Percentiles rank a stretch among this genome's conserved stretches.
phyloP scores from a whole-genome alignment of 2,888 invertebrate genomes.

The Caenorhabditis sp. region DNA sequence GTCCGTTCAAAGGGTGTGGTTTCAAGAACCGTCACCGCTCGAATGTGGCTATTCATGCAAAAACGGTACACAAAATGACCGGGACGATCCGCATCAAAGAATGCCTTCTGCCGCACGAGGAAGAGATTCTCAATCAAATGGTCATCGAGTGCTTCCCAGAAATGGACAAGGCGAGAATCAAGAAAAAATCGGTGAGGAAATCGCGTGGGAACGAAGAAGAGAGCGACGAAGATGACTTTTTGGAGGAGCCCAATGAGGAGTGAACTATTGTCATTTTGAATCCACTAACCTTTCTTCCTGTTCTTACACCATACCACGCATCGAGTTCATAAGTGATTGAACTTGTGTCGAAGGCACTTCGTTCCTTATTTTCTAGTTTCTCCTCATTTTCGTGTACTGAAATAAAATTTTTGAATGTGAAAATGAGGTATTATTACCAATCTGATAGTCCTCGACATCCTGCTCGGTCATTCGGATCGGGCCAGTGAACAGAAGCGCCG shows the following conservation, averaged over 20 bases:
- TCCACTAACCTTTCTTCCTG: slow-evolving; percentile 14
- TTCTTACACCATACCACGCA: slow-evolving; percentile 37
- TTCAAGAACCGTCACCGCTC: slow-evolving; percentile 38
- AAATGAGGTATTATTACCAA: slow-evolving; percentile 49
- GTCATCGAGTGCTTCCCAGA: slow-evolving; percentile 41
- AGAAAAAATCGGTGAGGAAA: not conserved
- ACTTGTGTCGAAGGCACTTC: not conserved
- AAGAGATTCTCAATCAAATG: slow-evolving; percentile 8
- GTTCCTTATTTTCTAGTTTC: not conserved
- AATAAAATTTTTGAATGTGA: not conserved
- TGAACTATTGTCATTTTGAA: not conserved
- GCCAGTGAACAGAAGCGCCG: slow-evolving; percentile 88
- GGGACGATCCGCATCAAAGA: not conserved
- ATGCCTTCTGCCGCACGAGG: slow-evolving; percentile 12
- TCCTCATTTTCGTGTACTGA: slow-evolving; percentile 27
- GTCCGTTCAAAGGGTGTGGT: slow-evolving; percentile 12
- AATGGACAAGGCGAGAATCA: not conserved
- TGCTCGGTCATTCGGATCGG: slow-evolving; percentile 80
- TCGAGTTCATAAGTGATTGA: no score
- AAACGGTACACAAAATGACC: not conserved
- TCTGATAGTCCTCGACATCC: slow-evolving; percentile 60
- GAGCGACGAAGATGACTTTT: not conserved
- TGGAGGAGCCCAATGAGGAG: not conserved
- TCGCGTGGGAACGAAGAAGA: not conserved
- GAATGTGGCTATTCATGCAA: slow-evolving; percentile 21